A percentile compares a stretch with the other conserved stretches of the same genome.
These are phyloP conservation scores for Cremastinae sp. DNA, from an alignment of 2,888 invertebrate genomes.

Conservation along the genomic window DNA sequence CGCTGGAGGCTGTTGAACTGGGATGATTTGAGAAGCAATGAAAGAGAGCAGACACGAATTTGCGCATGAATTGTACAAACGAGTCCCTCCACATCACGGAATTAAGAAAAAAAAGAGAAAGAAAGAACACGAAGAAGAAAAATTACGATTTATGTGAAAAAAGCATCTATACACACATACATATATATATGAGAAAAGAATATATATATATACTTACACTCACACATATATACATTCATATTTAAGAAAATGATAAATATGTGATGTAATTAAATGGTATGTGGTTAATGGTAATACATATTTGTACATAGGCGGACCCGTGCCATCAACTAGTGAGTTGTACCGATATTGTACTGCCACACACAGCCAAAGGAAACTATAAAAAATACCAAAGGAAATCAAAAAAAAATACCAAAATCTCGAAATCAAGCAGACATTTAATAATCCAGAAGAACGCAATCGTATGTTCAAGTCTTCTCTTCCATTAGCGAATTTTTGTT, in stretches of 20 bases:
- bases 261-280: constrained; percentile 80
- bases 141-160: constrained; percentile 58
- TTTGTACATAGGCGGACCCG: constrained; percentile 79
- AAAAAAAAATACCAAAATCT: constrained; percentile 33
- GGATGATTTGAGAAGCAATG: constrained; percentile 71
- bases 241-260: constrained; percentile 76
- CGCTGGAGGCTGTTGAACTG: constrained; percentile 75
- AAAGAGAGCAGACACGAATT: constrained; percentile 73
- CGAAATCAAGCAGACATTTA: constrained; percentile 24
- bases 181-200: constrained; percentile 71
- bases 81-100: constrained; percentile 80
- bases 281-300: constrained; percentile 79
- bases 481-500: neutral
- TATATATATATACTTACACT: constrained; percentile 73
- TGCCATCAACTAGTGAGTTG: constrained; percentile 79
- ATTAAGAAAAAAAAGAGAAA: constrained; percentile 50
- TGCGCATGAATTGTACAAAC: constrained; percentile 80
- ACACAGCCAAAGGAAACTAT: constrained; percentile 46
- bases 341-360: constrained; percentile 77
- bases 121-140: constrained; percentile 39
- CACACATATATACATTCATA: constrained; percentile 72
- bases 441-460: constrained; percentile 21
- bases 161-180: constrained; percentile 70
- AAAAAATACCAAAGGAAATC: constrained; percentile 33
- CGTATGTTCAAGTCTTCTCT: constrained; percentile 33